phyloP scores from a whole-genome alignment of 2,113 vertebrate species.

The Megalops atlanticus region DNA sequence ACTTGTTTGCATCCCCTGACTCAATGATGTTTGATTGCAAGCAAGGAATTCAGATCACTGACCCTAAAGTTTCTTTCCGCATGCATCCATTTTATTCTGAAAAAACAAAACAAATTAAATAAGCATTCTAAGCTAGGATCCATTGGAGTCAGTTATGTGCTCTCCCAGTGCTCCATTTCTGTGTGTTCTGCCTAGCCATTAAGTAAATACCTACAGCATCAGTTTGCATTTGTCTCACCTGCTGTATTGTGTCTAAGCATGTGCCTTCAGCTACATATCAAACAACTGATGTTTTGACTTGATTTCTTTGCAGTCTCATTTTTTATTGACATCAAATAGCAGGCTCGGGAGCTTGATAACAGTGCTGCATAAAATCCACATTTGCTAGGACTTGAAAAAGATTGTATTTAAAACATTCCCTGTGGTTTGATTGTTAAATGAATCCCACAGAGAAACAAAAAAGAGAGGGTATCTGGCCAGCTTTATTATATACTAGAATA shows the following conservation, averaged over 20 bases:
- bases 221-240: not conserved
- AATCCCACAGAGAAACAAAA: not conserved
- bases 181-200: not conserved
- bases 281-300: not conserved
- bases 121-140: too few relatives aligned
- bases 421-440: not conserved
- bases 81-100: too few relatives aligned
- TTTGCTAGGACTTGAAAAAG: not conserved
- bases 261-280: conserved; percentile 3
- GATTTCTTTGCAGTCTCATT: not conserved
- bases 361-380: not conserved
- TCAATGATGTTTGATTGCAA: too few relatives aligned
- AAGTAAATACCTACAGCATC: not conserved
- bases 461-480: too few relatives aligned
- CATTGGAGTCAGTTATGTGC: not conserved
- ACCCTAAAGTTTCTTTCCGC: too few relatives aligned
- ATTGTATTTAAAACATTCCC: not conserved
- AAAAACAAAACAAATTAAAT: too few relatives aligned
- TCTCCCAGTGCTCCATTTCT: not conserved
- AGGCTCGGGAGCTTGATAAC: not conserved
- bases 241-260: not conserved
- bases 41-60: too few relatives aligned
- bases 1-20: too few relatives aligned
- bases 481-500: not conserved
- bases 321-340: not conserved